Conservation (phyloP, 2,888 invertebrate species). For the Folsomia candida region DNA sequence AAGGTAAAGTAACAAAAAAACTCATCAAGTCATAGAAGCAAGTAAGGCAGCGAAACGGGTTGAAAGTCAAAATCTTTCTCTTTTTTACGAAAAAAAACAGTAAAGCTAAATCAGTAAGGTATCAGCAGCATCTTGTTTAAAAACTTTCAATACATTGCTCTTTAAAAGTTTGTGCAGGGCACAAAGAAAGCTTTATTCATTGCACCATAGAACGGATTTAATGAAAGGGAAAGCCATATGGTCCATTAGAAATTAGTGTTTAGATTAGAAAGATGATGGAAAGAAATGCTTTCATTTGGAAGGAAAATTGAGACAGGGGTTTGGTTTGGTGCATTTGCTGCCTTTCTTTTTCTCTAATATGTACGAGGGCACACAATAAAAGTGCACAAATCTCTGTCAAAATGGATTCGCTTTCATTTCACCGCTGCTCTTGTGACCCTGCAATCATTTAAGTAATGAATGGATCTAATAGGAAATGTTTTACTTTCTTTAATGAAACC, state of each 20-base stretch:
- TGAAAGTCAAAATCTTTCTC: too few relatives aligned
- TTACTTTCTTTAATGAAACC: too few relatives aligned
- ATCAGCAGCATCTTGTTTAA: background rate
- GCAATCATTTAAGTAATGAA: background rate
- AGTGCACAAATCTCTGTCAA: constrained; percentile 10
- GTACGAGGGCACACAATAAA: too few relatives aligned
- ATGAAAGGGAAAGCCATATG: constrained; percentile 19
- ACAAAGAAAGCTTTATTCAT: background rate
- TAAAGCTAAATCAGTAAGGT: background rate
- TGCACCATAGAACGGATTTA: background rate
- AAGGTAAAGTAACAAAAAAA: background rate
- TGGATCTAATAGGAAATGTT: background rate
- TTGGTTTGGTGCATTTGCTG: background rate
- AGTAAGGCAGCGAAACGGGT: background rate
- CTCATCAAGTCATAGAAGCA: background rate
- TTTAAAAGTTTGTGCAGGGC: background rate
- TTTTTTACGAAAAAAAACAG: background rate
- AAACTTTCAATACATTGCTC: background rate
- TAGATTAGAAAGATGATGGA: background rate
- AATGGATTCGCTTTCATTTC: too few relatives aligned
- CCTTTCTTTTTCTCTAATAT: background rate
- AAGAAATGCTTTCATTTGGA: background rate
- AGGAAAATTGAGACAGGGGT: background rate
- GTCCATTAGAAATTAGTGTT: constrained; percentile 19
- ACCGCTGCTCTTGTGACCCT: too few relatives aligned